phyloP scores from a whole-genome alignment of 2,113 vertebrate genomes.

The Chaetodon trifascialis region DNA sequence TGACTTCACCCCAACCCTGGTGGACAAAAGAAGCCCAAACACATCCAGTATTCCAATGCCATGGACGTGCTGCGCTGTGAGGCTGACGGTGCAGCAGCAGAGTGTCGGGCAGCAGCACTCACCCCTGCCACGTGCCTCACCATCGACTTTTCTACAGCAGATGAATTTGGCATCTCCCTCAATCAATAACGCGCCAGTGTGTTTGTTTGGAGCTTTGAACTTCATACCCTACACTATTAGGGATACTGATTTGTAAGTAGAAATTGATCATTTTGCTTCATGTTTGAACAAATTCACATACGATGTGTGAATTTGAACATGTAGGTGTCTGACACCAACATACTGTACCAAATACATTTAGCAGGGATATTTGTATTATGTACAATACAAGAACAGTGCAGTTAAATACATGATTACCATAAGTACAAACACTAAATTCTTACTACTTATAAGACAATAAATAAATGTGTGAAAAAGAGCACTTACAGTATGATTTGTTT shows the following conservation, averaged over 20 bases:
- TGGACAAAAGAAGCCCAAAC: not conserved
- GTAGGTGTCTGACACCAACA: constrained; percentile 38
- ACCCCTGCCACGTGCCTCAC: constrained; percentile 60
- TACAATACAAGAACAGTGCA: constrained; percentile 53
- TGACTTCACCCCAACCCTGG: not conserved
- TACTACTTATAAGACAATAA: constrained; percentile 55
- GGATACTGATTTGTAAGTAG: constrained; percentile 16
- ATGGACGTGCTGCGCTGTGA: not conserved
- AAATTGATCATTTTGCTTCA: not conserved
- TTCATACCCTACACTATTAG: constrained; percentile 33
- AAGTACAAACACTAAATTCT: constrained; percentile 48
- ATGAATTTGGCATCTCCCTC: constrained; percentile 67
- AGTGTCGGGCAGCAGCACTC: constrained; percentile 41
- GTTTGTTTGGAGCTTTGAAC: constrained; percentile 51
- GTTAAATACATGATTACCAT: constrained; percentile 53
- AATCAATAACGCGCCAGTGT: constrained; percentile 65
- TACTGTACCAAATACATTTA: constrained; percentile 25
- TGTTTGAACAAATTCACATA: constrained; percentile 26
- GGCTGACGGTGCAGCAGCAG: not conserved
- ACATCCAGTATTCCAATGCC: not conserved
- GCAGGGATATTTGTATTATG: constrained; percentile 31
- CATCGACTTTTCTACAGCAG: constrained; percentile 66
- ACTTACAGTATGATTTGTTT: constrained; percentile 23
- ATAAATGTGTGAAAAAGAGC: constrained; percentile 48
- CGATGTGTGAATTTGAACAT: constrained; percentile 23